Evolutionary conservation across 1,140 invertebrate genomes (phyloP).

Genomic region (Lasioglossum albipes): DNA sequence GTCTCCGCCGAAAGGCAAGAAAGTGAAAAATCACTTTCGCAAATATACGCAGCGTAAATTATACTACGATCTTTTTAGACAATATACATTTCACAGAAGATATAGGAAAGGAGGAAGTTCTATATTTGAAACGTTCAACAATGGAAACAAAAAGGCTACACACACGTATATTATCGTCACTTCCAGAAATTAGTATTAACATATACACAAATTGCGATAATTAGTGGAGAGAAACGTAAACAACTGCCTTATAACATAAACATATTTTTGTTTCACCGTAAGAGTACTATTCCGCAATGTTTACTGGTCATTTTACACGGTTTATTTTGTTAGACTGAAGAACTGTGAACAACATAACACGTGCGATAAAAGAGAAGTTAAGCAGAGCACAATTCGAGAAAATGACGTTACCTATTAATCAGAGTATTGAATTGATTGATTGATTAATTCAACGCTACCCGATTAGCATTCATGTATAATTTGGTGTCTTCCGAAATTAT

Average conservation of each 20-base stretch:
- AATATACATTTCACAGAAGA: neutral
- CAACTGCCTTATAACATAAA: neutral
- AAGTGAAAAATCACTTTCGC: neutral
- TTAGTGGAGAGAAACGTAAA: neutral
- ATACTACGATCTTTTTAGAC: neutral
- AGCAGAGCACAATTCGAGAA: neutral
- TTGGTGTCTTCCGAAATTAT: neutral
- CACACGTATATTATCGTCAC: neutral
- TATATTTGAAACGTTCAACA: neutral
- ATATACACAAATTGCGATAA: slow-evolving; percentile 10
- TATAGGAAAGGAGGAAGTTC: neutral
- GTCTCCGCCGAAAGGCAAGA: neutral
- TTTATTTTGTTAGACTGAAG: neutral
- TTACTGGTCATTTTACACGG: neutral
- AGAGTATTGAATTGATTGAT: neutral
- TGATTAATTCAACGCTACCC: slow-evolving; percentile 12
- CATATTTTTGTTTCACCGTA: neutral
- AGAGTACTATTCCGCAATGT: neutral
- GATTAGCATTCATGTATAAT: neutral
- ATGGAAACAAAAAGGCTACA: neutral
- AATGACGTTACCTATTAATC: neutral
- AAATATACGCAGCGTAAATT: neutral
- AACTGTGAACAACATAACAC: neutral
- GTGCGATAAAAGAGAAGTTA: neutral
- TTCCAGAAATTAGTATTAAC: neutral